Base-by-base conservation (phyloP, 2,888 invertebrate species). In the Hedya salicella region DNA sequence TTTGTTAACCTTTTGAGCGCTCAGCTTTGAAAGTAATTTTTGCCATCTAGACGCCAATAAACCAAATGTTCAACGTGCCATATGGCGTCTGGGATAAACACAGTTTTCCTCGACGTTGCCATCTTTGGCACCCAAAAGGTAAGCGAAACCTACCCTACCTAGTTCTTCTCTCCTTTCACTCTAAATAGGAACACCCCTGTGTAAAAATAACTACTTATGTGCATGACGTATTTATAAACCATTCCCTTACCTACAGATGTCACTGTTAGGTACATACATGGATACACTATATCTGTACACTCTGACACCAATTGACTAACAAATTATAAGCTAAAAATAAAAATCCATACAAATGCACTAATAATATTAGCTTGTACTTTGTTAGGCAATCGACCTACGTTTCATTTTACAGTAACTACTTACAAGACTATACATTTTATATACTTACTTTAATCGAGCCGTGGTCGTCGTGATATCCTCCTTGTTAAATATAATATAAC, bases 381-480 rank as follows among this genome's bases (percentile, higher is more conserved):
- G 36, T 36, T 36, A 11, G 2, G 11, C 36, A 36, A 36, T 36
- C 36, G 36, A 36, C 11, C 67, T 62, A 68, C 62, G 54, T 49
- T 61, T 46, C 52, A 44, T 62, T 67, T 65, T 69, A 70, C 66
- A 62, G 66, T 56, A 42, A 62, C 52, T 67, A 70, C 70, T 69
- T 64, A 59, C 50, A 68, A 50, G 52, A 53, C 65, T 65, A 57
- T 60, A 70, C 46, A 49, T 42, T 30, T 36, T 53, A 40, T 30
- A 60, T 14, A n/a, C n/a, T n/a, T n/a, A n/a, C n/a, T 65, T 52
- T 60, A 48, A 57, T 75, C 81, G 73, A 78, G 83, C 85, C 84
- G 64, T 73, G 74, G 80, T 85, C 82, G 78, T 77, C 81, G 80
- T 81, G 72, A 39, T 46, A 50, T 63, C 63, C 25, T 68, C 52